Conservation (phyloP, 2,888 invertebrate genomes). For the Parasteatoda lunata region DNA sequence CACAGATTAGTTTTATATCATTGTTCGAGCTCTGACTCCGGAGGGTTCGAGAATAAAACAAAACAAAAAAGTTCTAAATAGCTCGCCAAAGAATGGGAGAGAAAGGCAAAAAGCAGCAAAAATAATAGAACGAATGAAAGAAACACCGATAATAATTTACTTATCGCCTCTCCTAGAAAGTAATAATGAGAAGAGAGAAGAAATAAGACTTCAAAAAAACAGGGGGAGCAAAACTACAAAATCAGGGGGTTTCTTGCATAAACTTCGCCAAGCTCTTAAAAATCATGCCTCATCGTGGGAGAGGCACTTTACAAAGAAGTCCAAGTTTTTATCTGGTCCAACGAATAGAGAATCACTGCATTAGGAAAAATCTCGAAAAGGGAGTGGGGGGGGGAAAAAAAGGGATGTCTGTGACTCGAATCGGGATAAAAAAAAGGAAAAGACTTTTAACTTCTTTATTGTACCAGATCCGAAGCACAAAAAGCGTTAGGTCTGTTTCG, state of each 20-base stretch:
- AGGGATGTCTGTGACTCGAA: too few species aligned
- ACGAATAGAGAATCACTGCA: conserved; percentile 62
- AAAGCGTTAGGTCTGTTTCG: conserved; percentile 51
- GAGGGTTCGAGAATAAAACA: neutral
- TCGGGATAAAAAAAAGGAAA: neutral
- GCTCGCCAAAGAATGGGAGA: neutral
- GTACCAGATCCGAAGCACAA: conserved; percentile 28
- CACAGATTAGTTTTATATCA: conserved; percentile 1
- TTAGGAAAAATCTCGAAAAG: conserved; percentile 16
- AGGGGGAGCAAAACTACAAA: neutral
- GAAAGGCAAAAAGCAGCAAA: conserved; percentile 8
- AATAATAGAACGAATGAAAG: conserved; percentile 6
- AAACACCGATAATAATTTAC: conserved; percentile 55
- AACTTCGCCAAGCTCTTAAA: conserved; percentile 36
- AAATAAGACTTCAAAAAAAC: neutral
- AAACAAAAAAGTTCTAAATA: neutral
- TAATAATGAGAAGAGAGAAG: conserved; percentile 17
- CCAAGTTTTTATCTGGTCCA: conserved; percentile 63
- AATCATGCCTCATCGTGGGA: conserved; percentile 24
- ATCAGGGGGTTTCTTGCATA: conserved; percentile 37
- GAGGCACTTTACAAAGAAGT: conserved; percentile 53
- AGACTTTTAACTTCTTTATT: conserved; percentile 63
- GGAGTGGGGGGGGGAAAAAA: neutral
- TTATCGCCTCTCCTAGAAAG: conserved; percentile 27
- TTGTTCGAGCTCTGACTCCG: neutral